Evolutionary conservation across 2,888 invertebrate genomes (phyloP), one percentile per base, ranked within the genome.

Genomic region (Charanyca ferruginea): DNA sequence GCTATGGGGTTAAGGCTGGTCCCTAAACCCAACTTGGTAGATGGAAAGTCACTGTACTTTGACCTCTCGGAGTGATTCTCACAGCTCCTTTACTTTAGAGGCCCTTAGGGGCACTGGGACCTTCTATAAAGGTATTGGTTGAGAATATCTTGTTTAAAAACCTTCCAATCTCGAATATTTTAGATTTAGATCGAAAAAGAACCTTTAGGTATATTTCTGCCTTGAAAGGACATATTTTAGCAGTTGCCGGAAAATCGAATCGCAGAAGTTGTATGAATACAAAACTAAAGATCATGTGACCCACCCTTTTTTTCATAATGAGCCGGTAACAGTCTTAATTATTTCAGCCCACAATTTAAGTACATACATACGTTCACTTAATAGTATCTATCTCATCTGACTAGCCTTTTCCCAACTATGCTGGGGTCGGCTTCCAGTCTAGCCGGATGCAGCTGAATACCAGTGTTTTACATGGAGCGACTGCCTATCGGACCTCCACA

Each of bases 21-120:
- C 38, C 38, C 38, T 38, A 38, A 38, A 38, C 38, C 16, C 16
- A 38, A 38, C 38, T 38, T 38, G 38, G 38, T 32, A 32, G 45
- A 57, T 59, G 28, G 49, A 54, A 69, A 57, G 49, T 49, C 52
- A 59, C 47, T 16, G 78, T 68, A 51, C 52, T 66, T 64, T 67
- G 73, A 77, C 80, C 77, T 66, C 63, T 45, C n/a, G 22, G 32
- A 47, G 38, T 48, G 42, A 53, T 71, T 55, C 55, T 42, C 23
- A 51, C 23, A 66, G 45, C 32, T 49, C 11, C 51, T 54, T 51
- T 69, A 58, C 58, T 76, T 65, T 60, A 65, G 41, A 23, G 38
- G 55, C 77, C 58, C 80, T 28, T 5, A 22, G 59, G 79, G 44
- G 28, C 61, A 59, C 70, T 77, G 65, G 42, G 41, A 58, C 49